Evolutionary conservation across 2,888 invertebrate genomes (phyloP).

Genomic region (Gymnosoma rotundatum): DNA sequence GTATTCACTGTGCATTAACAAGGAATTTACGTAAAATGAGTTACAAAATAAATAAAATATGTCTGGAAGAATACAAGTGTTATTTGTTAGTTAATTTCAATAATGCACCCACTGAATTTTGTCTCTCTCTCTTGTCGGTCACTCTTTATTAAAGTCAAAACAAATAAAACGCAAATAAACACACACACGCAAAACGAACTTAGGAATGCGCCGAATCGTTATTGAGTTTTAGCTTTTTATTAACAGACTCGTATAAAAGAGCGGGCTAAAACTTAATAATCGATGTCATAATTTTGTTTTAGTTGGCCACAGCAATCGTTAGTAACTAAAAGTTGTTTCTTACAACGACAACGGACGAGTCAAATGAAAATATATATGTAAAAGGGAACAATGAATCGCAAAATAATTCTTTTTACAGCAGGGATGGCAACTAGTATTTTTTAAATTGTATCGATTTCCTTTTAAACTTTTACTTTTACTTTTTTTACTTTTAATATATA

Average conservation of each 20-base stretch:
- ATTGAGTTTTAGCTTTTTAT: slow-evolving; percentile 38
- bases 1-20: slow-evolving; percentile 8
- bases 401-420: neutral
- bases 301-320: slow-evolving; percentile 20
- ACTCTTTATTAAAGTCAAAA: slow-evolving; percentile 11
- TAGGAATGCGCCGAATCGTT: slow-evolving; percentile 66
- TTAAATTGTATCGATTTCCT: neutral
- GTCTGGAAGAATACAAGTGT: slow-evolving; percentile 13
- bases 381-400: neutral
- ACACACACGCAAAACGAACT: neutral
- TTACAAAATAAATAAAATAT: slow-evolving; percentile 41
- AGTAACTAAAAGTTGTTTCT: slow-evolving; percentile 23
- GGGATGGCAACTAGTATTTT: neutral
- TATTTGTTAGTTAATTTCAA: slow-evolving; percentile 41
- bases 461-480: neutral
- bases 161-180: neutral
- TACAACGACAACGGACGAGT: slow-evolving; percentile 37
- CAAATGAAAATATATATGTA: neutral
- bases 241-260: neutral
- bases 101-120: slow-evolving; percentile 40
- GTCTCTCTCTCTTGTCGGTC: neutral
- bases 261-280: slow-evolving; percentile 63
- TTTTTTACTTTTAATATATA: too few relatives aligned
- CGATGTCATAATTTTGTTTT: slow-evolving; percentile 59
- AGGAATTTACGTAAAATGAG: slow-evolving; percentile 27